Evolutionary conservation across 1,140 invertebrate species (phyloP), one percentile per base, ranked within the genome.

Genomic region (Mamestra configurata): DNA sequence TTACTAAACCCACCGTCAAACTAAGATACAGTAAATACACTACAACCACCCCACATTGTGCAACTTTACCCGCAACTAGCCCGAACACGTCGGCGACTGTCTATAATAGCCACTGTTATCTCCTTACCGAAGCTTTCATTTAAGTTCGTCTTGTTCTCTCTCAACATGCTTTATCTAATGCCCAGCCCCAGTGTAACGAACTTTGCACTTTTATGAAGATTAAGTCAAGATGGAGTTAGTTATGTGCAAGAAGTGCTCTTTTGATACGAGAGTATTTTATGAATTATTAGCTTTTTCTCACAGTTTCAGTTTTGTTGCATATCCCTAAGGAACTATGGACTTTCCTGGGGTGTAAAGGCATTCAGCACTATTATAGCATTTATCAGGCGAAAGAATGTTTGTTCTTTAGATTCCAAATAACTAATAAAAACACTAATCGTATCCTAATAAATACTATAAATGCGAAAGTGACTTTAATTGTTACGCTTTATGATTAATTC

Each of bases 101-200:
- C 75, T 77, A 66, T 51, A 66, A 77, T 46, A 51, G 40, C 59
- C 24, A 57, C 10, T 35, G 8, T 51, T 77, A 77, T 77, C 75
- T 76, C 37, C 53, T 51, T 46, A 64, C 57, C 53, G 40, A 13
- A n/a, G 40, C 75, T 66, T 77, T 77, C 75, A 77, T 77, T 77
- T 64, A 77, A 77, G 27, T 77, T 77, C 57, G 64, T 66, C 75
- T 77, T 35, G 75, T 49, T 64, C 24, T 31, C 6, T 8, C 53
- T 20, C 11, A 4, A 64, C 20, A 18, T 37, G 75, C 35, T 27
- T 75, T 75, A 53, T 75, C 51, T 57, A 55, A 72, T 70, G 66
- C 3, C 1, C 5, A 27, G 2, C 5, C 27, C n/a, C n/a, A n/a
- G 64, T 31, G 61, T 13, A 51, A 70, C 13, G 40, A 70, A 51